Conservation (phyloP, 1,140 invertebrate species). For the Hirudo medicinalis region DNA sequence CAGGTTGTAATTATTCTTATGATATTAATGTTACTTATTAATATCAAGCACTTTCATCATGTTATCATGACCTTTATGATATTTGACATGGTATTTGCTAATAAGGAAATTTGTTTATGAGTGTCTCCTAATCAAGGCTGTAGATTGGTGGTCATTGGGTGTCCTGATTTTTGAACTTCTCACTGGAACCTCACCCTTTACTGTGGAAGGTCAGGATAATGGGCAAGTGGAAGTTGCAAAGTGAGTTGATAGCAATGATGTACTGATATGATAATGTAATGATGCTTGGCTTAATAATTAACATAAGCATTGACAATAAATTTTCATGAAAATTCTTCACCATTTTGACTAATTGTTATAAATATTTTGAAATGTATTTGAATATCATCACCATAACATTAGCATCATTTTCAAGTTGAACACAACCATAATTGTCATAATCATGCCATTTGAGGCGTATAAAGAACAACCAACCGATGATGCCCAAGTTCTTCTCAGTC, state of each 20-base stretch:
- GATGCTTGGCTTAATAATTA: no score
- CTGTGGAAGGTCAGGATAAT: conserved; percentile 79
- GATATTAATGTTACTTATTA: not conserved
- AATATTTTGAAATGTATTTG: no score
- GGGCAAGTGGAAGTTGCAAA: conserved; percentile 82
- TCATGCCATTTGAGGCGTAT: conserved; percentile 48
- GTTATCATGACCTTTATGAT: not conserved
- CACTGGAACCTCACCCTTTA: conserved; percentile 94
- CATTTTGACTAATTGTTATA: no score
- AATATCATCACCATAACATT: no score
- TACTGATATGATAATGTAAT: no score
- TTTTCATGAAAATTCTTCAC: no score
- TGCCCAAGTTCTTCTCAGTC: conserved; percentile 56
- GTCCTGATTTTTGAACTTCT: conserved; percentile 87
- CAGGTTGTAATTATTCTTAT: not conserved
- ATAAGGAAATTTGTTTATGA: not conserved
- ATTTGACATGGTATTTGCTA: not conserved
- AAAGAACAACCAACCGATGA: conserved; percentile 66
- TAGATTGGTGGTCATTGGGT: conserved; percentile 97
- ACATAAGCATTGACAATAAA: no score
- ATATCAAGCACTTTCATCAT: not conserved
- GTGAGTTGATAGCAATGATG: conserved; percentile 34
- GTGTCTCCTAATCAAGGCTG: conserved; percentile 52
- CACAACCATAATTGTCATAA: no score
- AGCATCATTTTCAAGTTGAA: no score